Evolutionary conservation across 2,797 vertebrate species (phyloP), one percentile per base, ranked within the genome.

Genomic region (Tragelaphus eurycerus): DNA sequence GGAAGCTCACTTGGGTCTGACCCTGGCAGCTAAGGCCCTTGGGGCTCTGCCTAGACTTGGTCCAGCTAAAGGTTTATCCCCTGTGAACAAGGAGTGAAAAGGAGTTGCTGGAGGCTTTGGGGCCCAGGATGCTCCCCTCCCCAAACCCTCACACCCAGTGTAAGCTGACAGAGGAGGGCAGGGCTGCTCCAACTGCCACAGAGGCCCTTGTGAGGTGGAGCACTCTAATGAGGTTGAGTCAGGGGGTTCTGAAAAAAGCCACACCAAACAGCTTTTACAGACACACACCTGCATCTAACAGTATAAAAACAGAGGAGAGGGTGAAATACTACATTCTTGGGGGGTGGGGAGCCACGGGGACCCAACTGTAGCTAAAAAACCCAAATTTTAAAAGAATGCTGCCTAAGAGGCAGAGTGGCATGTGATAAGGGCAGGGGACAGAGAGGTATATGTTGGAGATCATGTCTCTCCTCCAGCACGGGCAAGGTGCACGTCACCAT

Each of bases 231-330:
- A 79, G 76, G 78, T 4, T 16, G 38, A 86, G 55, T 27, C 34
- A 46, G n/a, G 55, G 57, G 21, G 38, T 74, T 87, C 62, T 25
- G 25, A 78, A 86, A 86, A 95, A 86, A 89, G 92, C 85, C 88
- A 60, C 16, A 86, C 43, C 90, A 54, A 7, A 52, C 43, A 83
- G 54, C 55, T 81, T 48, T 79, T 38, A 21, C 31, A 88, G 64
- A 83, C 50, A 43, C 9, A 50, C 59, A 81, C 57, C 93, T 64
- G 34, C 23, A 21, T 64, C 43, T 83, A 62, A 64, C 64, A 60
- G 48, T 16, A 43, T 21, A n/a, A 88, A 95, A 93, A 64, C 1
- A 17, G 3, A 27, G 43, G n/a, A 78, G 62, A 67, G 8, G 46
- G 19, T 1, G 2, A 74, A 57, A 43, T 46, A 34, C n/a, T 74